These are phyloP conservation scores for Eupithecia exiguata DNA, from an alignment of 2,888 invertebrate species.

Conservation along the genomic window DNA sequence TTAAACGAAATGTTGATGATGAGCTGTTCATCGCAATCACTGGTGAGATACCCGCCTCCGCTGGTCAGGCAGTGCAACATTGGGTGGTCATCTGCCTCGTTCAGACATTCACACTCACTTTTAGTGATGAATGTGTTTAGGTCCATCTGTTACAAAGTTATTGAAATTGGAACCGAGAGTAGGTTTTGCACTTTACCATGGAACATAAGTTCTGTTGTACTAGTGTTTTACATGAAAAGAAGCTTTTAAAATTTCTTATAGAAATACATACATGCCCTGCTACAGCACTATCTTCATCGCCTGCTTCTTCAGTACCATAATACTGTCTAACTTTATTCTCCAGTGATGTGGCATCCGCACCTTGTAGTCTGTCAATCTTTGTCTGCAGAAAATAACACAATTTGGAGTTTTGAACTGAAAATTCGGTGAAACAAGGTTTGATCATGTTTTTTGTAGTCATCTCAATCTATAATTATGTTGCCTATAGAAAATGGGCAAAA, in stretches of 20 bases:
- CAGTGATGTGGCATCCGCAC: slow-evolving; percentile 91
- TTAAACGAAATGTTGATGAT: slow-evolving; percentile 94
- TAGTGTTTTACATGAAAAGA: not conserved
- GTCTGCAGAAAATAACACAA: slow-evolving; percentile 70
- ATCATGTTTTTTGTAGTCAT: not conserved
- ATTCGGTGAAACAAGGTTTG: not conserved
- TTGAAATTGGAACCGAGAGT: not conserved
- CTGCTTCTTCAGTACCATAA: slow-evolving; percentile 87
- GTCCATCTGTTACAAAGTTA: slow-evolving; percentile 90
- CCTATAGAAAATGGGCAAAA: not conserved
- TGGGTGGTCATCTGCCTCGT: slow-evolving; percentile 97
- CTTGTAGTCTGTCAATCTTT: slow-evolving; percentile 93
- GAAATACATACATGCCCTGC: slow-evolving; percentile 89
- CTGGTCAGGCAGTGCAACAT: slow-evolving; percentile 88
- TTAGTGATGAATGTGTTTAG: slow-evolving; percentile 93
- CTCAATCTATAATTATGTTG: not conserved
- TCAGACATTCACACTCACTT: slow-evolving; percentile 96
- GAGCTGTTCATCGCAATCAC: slow-evolving; percentile 97
- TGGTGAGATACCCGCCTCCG: slow-evolving; percentile 89
- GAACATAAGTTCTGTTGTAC: not conserved
- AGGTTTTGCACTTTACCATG: not conserved
- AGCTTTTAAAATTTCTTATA: not conserved
- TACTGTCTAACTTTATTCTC: slow-evolving; percentile 96
- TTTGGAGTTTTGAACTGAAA: slow-evolving; percentile 2
- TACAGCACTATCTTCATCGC: slow-evolving; percentile 87